Percentiles rank a stretch among this genome's conserved stretches.
phyloP scores from a whole-genome alignment of 2,113 vertebrate species.

The Spizaetus ornatus region DNA sequence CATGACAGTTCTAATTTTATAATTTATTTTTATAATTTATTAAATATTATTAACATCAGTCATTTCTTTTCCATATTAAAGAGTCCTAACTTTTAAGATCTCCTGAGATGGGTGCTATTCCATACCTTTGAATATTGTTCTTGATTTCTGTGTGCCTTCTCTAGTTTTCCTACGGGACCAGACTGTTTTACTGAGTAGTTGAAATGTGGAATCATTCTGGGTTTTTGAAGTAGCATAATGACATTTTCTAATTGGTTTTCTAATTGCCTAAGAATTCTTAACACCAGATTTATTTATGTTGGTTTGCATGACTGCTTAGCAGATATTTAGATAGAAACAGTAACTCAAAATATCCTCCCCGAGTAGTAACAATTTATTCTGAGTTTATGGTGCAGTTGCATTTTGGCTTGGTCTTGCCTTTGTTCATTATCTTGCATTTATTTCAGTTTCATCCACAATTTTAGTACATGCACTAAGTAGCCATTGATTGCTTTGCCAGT shows the following conservation, averaged over 20 bases:
- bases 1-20: neutral
- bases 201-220: neutral
- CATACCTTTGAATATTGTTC: neutral
- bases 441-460: neutral
- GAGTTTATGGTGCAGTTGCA: neutral
- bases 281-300: neutral
- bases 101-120: neutral
- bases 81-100: neutral
- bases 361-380: neutral
- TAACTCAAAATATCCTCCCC: neutral
- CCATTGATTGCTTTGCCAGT: neutral
- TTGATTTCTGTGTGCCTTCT: neutral
- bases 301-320: neutral
- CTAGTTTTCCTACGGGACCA: rapidly evolving
- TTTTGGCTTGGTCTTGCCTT: neutral
- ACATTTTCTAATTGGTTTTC: neutral
- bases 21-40: neutral
- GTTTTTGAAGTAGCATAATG: neutral
- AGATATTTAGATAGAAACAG: neutral
- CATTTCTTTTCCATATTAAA: neutral
- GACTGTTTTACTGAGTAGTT: neutral
- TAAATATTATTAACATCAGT: neutral
- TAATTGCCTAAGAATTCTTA: neutral
- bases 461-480: neutral
- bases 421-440: neutral